Evolutionary conservation across 2,888 invertebrate genomes (phyloP).

Genomic region (Molorchus minor): DNA sequence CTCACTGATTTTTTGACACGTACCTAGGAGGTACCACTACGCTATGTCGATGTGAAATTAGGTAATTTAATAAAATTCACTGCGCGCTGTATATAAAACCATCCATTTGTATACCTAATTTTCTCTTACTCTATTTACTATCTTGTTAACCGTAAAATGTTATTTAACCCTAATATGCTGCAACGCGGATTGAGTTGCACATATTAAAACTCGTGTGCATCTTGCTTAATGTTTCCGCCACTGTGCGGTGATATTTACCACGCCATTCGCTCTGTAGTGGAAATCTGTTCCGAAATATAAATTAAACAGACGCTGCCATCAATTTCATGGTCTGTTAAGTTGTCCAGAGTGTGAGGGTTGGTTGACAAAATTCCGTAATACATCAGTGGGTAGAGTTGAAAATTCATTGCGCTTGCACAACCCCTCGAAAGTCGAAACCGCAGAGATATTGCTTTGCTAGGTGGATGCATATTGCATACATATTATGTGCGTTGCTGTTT

Average conservation of each 20-base stretch:
- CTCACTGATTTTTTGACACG: too few species aligned
- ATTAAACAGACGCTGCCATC: slow-evolving; percentile 45
- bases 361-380: slow-evolving; percentile 44
- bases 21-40: too few species aligned
- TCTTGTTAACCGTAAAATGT: neutral
- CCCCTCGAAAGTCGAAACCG: slow-evolving; percentile 8
- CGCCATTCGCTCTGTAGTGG: slow-evolving; percentile 18
- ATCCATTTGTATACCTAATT: too few species aligned
- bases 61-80: too few species aligned
- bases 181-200: neutral
- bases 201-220: neutral
- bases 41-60: too few species aligned
- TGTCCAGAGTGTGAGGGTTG: slow-evolving; percentile 40
- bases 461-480: neutral
- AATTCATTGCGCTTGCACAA: slow-evolving; percentile 14
- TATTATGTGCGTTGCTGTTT: neutral
- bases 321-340: slow-evolving; percentile 51
- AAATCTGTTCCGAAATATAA: slow-evolving; percentile 43
- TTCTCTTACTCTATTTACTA: neutral
- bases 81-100: too few species aligned
- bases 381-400: slow-evolving; percentile 34
- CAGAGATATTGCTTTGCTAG: slow-evolving; percentile 24
- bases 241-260: neutral
- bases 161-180: neutral
- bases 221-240: neutral